A percentile compares a stretch with the other conserved stretches of the same genome.
These are phyloP conservation scores for Anoplolepis gracilipes DNA, from an alignment of 1,140 invertebrate species.

Conservation along the genomic window DNA sequence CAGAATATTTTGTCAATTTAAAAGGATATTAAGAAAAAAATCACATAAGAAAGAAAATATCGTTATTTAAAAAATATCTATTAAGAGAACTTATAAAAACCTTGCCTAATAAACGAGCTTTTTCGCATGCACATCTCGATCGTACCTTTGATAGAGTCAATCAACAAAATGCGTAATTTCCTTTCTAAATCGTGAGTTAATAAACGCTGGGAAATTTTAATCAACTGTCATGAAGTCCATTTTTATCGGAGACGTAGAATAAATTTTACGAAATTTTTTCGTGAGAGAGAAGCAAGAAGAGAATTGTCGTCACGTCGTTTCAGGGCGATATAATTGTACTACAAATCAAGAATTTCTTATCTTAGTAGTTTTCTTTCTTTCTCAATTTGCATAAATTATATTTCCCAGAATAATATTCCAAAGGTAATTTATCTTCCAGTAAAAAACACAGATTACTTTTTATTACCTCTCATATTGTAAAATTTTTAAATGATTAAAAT, in stretches of 20 bases:
- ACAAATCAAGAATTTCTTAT: not conserved
- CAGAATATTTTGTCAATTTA: too few relatives aligned
- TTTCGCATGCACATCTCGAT: slow-evolving; percentile 5
- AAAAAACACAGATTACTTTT: not conserved
- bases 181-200: not conserved
- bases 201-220: slow-evolving; percentile 21
- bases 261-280: not conserved
- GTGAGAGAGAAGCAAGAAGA: not conserved
- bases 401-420: not conserved
- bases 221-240: not conserved
- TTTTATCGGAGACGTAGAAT: not conserved
- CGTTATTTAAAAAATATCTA: too few relatives aligned
- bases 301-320: not conserved
- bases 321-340: not conserved
- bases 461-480: not conserved
- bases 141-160: not conserved
- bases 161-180: slow-evolving; percentile 11
- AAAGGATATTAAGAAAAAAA: too few relatives aligned
- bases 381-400: not conserved
- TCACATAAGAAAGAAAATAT: too few relatives aligned
- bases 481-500: not conserved
- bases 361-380: too few relatives aligned
- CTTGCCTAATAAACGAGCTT: slow-evolving; percentile 6
- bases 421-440: not conserved
- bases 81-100: too few relatives aligned